Percentiles rank a stretch among this genome's conserved stretches.
These are phyloP conservation scores for Pseudotriccus pelzelni DNA, from an alignment of 2,797 vertebrate species.

Conservation along the genomic window DNA sequence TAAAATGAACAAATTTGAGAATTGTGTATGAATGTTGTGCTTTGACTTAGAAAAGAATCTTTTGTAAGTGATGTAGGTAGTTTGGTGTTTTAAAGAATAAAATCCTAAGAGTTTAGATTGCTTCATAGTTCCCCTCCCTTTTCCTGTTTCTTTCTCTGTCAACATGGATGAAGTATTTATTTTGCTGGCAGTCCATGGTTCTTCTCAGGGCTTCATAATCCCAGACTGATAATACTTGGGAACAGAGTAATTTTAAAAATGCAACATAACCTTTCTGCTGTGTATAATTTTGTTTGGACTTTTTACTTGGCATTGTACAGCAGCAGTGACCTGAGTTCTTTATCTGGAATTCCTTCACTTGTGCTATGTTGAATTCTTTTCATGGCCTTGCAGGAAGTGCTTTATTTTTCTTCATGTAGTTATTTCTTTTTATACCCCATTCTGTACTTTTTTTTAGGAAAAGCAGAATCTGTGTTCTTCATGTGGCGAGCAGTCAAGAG, in stretches of 20 bases:
- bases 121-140: neutral
- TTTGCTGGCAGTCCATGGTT: neutral
- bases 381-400: neutral
- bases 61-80: neutral
- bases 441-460: neutral
- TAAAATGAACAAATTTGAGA: neutral
- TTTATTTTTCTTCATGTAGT: neutral
- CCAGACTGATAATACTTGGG: neutral
- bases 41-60: neutral
- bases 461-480: neutral
- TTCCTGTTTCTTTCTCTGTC: neutral
- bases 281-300: neutral
- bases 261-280: neutral
- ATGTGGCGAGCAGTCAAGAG: neutral
- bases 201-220: neutral
- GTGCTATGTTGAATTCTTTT: neutral
- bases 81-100: neutral
- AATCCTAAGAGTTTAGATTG: neutral
- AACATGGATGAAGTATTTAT: neutral
- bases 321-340: neutral
- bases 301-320: neutral
- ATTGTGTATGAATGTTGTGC: neutral
- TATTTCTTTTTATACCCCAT: neutral
- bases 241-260: neutral
- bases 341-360: neutral